Evolutionary conservation across 2,113 vertebrate genomes (phyloP).

Genomic region (Oostethus manadensis): DNA sequence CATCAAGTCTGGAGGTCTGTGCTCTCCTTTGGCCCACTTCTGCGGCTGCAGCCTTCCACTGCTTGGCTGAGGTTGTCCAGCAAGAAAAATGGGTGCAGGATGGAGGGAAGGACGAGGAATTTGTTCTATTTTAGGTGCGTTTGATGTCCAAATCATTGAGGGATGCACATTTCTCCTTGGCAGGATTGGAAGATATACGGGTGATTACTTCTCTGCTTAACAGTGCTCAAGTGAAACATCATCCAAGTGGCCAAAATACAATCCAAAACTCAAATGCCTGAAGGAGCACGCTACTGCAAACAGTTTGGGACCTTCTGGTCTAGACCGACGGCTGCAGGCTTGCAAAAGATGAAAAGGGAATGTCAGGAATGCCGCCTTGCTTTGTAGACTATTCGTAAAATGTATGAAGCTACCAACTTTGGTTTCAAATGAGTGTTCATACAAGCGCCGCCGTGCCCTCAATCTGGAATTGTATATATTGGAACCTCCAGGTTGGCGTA

Average conservation of each 20-base stretch:
- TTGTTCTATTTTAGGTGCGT: conserved; percentile 16
- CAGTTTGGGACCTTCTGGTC: no score
- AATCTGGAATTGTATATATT: no score
- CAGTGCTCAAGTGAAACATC: no score
- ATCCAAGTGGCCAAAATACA: no score
- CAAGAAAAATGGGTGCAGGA: conserved; percentile 29
- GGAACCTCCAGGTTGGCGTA: no score
- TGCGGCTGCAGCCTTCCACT: conserved; percentile 11
- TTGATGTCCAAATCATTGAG: conserved; percentile 13
- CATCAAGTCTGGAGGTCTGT: conserved; percentile 44
- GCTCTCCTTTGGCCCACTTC: background rate
- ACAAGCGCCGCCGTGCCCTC: conserved; percentile 27
- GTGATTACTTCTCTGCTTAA: no score
- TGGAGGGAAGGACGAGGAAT: background rate
- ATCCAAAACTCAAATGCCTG: no score
- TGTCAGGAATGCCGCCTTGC: conserved; percentile 19
- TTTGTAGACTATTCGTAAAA: conserved; percentile 12
- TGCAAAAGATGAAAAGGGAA: conserved; percentile 12
- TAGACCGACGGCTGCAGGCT: conserved; percentile 6
- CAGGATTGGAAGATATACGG: background rate
- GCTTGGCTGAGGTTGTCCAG: conserved; percentile 25
- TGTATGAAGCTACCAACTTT: conserved; percentile 4
- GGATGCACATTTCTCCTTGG: background rate
- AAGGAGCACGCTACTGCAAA: no score
- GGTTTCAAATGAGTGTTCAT: conserved; percentile 18